Base-by-base conservation (phyloP, 2,113 vertebrate species). In the Nycticebus coucang region DNA sequence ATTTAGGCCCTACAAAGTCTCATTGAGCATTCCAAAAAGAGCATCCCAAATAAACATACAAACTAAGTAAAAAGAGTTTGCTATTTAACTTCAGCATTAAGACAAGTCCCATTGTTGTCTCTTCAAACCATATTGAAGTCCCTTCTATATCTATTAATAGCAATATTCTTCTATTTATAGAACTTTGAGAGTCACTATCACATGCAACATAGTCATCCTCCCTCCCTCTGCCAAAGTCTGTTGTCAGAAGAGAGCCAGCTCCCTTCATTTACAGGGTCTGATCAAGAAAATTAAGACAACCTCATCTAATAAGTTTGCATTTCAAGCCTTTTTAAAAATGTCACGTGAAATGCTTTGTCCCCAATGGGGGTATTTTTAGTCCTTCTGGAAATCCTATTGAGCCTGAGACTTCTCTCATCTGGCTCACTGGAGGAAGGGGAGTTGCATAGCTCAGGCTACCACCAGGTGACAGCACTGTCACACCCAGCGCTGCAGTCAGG, bases 401-500 rank as follows among this genome's bases (percentile, higher is more conserved):
- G 53, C 33, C 35, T 37, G 45, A 50, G 15, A 13, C 64, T 15
- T 28, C 35, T 9, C 0, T 4, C 15, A 1, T 71, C 30, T 17
- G 33, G 24, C 55, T 80, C 85, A 55, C 24, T 0, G 1, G 59
- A n/a, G 12, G 12, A 33, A 17, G 11, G 24, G 26, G 26, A 12
- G 26, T 28, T 50, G 45, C 45, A 50, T 50, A 50, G 45, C 45
- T 50, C n/a, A 93, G 64, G 0, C 1, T 83, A 1, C 91, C 95
- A 80, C 96, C 83, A 96, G 97, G 95, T 2, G 94, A 95, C 96
- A 98, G 96, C 96, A 97, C 60, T 84, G 71, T 53, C 0, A 18
- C 94, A 13, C 57, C 37, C 77, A 41, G 15, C 3, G n/a, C 24
- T 30, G 15, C 1, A 8, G 50, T 22, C 7, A 7, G 50, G 55